Percentiles rank a stretch among this genome's conserved stretches.
phyloP scores from a whole-genome alignment of 1,140 invertebrate species.

The Drosophila orosa region DNA sequence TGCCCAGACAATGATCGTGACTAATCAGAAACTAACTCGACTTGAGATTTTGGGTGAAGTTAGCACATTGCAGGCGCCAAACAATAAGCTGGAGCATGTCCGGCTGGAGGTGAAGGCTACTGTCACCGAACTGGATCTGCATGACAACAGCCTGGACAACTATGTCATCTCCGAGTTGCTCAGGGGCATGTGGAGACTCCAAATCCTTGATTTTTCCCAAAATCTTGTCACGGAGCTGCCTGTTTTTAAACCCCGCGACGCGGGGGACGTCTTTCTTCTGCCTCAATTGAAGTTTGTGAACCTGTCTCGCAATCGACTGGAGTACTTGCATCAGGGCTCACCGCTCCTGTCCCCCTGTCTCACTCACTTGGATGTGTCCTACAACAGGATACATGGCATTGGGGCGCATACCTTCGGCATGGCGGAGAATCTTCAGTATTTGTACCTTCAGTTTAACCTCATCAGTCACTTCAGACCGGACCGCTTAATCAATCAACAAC shows the following conservation, averaged over 20 bases:
- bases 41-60: not conserved
- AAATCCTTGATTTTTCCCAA: not conserved
- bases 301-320: not conserved
- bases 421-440: not conserved
- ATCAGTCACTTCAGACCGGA: not conserved
- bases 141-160: not conserved
- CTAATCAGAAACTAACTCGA: not conserved
- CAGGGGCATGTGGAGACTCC: not conserved
- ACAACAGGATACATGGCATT: not conserved
- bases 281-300: not conserved
- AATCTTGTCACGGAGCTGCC: not conserved
- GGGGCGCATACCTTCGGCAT: not conserved
- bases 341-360: not conserved
- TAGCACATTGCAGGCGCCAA: not conserved
- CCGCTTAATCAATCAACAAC: not conserved
- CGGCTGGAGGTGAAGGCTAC: not conserved
- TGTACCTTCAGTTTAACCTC: not conserved
- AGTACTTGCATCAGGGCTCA: not conserved
- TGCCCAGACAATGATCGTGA: not conserved
- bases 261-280: not conserved
- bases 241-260: not conserved
- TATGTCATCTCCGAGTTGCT: not conserved
- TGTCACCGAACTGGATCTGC: not conserved
- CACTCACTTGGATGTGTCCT: not conserved
- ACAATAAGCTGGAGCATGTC: not conserved